Evolutionary conservation across 2,888 invertebrate species (phyloP), one percentile per base, ranked within the genome.

Genomic region (Cheilosia vulpina): DNA sequence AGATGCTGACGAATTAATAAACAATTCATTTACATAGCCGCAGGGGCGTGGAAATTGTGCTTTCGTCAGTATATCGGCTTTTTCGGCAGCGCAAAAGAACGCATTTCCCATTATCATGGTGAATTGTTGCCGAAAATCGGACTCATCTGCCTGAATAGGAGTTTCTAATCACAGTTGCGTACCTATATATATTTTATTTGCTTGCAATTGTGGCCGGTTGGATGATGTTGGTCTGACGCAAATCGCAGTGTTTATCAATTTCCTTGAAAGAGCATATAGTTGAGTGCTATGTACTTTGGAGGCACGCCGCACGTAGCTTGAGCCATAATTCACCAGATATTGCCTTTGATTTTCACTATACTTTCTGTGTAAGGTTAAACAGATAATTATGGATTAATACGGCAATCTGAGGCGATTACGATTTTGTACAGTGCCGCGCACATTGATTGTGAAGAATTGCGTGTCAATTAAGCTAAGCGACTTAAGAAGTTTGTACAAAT

Each of bases 351-450:
- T 31, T n/a, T 24, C 41, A 53, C 34, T 13, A 38, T 13, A 38
- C 11, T 38, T 24, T 53, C 66, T n/a, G 31, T 45, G 47, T 57
- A 69, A 69, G 69, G 69, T 58, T 57, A 68, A 68, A 43, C 11
- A 9, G 21, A 45, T 4, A 21, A 13, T 38, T 38, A 21, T n/a
- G n/a, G 34, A 45, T 27, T 68, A 19, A 19, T 68, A n/a, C 24
- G 55, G 31, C 31, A 57, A 66, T 66, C 66, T 13, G 27, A 41
- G 41, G 38, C 57, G 69, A 69, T 68, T 27, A 43, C 2, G 34
- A 11, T n/a, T 53, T 15, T 38, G 13, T 13, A 38, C 9, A 31
- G 13, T 38, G 13, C 15, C 38, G n/a, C 9, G 0, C 13, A 43
- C 41, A 43, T 34, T 34, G 11, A 34, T 2, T 3, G 34, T 11